A percentile compares a stretch with the other conserved stretches of the same genome.
Conservation (phyloP, 1,140 invertebrate species). For the Drosophila kanapiae region DNA sequence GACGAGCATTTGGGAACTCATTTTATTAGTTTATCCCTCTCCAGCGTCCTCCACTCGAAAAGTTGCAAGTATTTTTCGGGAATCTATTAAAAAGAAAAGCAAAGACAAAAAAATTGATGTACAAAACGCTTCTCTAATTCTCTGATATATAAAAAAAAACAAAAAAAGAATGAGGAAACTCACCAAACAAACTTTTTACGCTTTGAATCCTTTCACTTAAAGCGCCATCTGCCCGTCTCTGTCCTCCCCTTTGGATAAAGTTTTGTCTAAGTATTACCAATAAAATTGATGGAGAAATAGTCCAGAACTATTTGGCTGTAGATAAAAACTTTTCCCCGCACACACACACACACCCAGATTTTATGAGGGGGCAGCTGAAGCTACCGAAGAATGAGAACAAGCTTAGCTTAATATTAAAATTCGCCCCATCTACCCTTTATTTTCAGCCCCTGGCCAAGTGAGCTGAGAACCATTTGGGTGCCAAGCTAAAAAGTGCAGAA, state of each 20-base stretch:
- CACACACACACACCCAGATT: constrained; percentile 25
- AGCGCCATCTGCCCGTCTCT: constrained; percentile 17
- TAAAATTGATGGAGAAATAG: constrained; percentile 83
- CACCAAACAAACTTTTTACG: constrained; percentile 59
- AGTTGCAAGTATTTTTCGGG: constrained; percentile 44
- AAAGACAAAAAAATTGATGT: constrained; percentile 35
- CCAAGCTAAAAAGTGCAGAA: constrained; percentile 44
- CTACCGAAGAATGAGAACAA: constrained; percentile 39
- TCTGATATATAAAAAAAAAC: neutral
- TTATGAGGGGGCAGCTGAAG: constrained; percentile 2
- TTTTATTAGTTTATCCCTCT: constrained; percentile 67
- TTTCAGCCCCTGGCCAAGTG: constrained; percentile 5
- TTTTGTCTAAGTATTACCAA: constrained; percentile 83
- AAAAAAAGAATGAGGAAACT: constrained; percentile 6
- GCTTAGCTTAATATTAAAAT: constrained; percentile 79
- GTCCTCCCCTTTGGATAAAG: constrained; percentile 50
- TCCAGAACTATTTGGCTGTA: constrained; percentile 79
- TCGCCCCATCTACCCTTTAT: neutral
- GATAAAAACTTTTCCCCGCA: constrained; percentile 68
- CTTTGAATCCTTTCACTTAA: constrained; percentile 81
- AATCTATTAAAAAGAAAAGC: constrained; percentile 64
- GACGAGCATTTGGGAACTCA: constrained; percentile 65
- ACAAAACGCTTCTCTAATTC: constrained; percentile 64
- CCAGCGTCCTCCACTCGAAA: constrained; percentile 23
- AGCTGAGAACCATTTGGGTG: constrained; percentile 57